Percentiles rank a stretch among this genome's conserved stretches.
These are phyloP conservation scores for Morinoia aosen DNA, from an alignment of 2,888 invertebrate genomes.

Conservation along the genomic window DNA sequence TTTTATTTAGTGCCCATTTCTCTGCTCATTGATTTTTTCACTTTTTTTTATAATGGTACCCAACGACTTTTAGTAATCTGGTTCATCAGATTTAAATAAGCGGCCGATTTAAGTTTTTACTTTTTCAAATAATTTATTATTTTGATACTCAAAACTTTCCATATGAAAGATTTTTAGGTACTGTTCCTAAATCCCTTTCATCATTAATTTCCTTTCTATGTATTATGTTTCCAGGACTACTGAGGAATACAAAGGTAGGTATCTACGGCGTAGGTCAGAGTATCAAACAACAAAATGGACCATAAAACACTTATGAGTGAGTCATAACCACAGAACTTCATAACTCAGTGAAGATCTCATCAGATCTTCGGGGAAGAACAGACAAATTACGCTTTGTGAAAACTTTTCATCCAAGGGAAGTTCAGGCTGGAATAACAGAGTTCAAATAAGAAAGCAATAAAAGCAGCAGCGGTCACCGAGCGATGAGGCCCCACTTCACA, in stretches of 20 bases:
- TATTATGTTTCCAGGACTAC: too few relatives aligned
- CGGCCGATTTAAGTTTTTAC: too few relatives aligned
- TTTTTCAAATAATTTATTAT: too few relatives aligned
- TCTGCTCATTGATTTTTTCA: too few relatives aligned
- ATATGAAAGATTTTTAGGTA: too few relatives aligned
- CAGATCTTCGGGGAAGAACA: not conserved
- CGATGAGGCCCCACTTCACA: not conserved
- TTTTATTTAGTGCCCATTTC: too few relatives aligned
- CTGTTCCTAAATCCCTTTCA: too few relatives aligned
- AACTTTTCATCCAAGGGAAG: not conserved
- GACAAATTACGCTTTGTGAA: not conserved
- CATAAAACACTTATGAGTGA: not conserved
- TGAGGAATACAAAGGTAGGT: not conserved
- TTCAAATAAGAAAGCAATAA: not conserved
- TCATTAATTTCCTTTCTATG: too few relatives aligned
- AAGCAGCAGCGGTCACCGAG: not conserved
- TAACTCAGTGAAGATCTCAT: not conserved
- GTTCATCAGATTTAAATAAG: too few relatives aligned
- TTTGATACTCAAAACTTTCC: too few relatives aligned
- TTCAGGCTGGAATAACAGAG: not conserved
- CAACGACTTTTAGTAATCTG: too few relatives aligned
- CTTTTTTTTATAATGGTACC: too few relatives aligned
- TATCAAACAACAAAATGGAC: not conserved
- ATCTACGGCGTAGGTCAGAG: not conserved
- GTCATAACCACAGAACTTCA: not conserved